These are phyloP conservation scores for Heliconius aoede DNA, from an alignment of 2,888 invertebrate species.

Conservation along the genomic window DNA sequence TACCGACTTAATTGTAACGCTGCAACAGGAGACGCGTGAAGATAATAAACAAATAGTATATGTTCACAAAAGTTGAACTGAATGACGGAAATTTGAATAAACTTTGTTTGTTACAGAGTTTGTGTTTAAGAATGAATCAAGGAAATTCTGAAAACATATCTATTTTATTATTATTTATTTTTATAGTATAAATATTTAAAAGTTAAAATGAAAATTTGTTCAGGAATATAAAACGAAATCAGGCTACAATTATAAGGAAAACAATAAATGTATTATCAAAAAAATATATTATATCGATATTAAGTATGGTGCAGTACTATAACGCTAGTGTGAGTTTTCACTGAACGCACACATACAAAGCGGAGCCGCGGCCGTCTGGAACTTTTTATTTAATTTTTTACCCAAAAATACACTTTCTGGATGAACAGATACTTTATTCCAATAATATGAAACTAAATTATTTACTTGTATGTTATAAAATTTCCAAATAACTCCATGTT, in stretches of 20 bases:
- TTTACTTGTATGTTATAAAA: constrained; percentile 6
- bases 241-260: too few species aligned
- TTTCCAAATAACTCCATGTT: neutral
- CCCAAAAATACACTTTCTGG: constrained; percentile 22
- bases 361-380: constrained; percentile 45
- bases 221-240: neutral
- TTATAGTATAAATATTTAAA: too few species aligned
- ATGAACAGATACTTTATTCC: neutral
- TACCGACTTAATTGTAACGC: too few species aligned
- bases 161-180: too few species aligned
- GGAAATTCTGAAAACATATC: too few species aligned
- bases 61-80: too few species aligned
- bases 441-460: neutral
- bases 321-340: constrained; percentile 32
- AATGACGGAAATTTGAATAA: too few species aligned
- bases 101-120: too few species aligned
- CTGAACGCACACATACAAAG: constrained; percentile 38
- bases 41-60: too few species aligned
- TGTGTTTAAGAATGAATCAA: too few species aligned
- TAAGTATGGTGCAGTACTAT: constrained; percentile 6
- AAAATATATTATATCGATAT: constrained; percentile 13
- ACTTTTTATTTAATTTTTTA: constrained; percentile 38
- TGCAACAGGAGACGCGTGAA: too few species aligned
- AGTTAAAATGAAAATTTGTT: neutral
- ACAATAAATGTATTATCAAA: neutral